Conservation (phyloP, 2,113 vertebrate species). For the Dolichallabes microphthalmus region DNA sequence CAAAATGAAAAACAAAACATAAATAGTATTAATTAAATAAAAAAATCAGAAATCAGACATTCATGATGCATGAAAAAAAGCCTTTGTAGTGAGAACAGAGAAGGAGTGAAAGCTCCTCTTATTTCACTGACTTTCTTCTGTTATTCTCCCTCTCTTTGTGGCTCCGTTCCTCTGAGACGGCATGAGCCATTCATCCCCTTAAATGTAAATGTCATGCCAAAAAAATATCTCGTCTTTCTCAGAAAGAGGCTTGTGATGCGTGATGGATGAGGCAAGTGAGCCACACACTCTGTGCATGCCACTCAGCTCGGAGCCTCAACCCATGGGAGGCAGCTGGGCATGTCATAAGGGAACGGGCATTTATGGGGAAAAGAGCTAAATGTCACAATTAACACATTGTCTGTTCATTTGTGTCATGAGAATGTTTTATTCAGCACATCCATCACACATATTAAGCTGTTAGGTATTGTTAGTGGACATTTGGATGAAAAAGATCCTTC, state of each 20-base stretch:
- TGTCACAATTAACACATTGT: slow-evolving; percentile 85
- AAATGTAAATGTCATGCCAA: slow-evolving; percentile 93
- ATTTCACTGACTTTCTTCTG: slow-evolving; percentile 38
- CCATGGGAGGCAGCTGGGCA: slow-evolving; percentile 80
- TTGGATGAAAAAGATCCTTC: background rate
- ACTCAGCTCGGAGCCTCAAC: slow-evolving; percentile 70
- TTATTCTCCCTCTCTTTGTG: slow-evolving; percentile 83
- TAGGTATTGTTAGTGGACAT: slow-evolving; percentile 16
- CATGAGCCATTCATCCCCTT: slow-evolving; percentile 93
- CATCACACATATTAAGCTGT: slow-evolving; percentile 66
- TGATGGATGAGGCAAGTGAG: slow-evolving; percentile 6
- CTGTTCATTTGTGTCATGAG: slow-evolving; percentile 85
- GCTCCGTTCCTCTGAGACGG: slow-evolving; percentile 85
- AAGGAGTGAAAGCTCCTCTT: slow-evolving; percentile 33
- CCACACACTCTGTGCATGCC: background rate
- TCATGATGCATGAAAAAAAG: slow-evolving; percentile 11
- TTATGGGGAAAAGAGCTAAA: slow-evolving; percentile 83
- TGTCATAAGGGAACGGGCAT: slow-evolving; percentile 79
- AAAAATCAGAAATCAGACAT: slow-evolving; percentile 16
- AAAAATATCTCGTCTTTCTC: background rate
- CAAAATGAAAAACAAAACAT: background rate
- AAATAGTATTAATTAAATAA: background rate
- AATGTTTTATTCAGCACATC: slow-evolving; percentile 92
- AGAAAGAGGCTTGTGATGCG: background rate
- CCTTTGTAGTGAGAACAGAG: slow-evolving; percentile 35